phyloP scores from a whole-genome alignment of 37 sponge, comb jelly and placozoan genomes.

The Axinella damicornis region DNA sequence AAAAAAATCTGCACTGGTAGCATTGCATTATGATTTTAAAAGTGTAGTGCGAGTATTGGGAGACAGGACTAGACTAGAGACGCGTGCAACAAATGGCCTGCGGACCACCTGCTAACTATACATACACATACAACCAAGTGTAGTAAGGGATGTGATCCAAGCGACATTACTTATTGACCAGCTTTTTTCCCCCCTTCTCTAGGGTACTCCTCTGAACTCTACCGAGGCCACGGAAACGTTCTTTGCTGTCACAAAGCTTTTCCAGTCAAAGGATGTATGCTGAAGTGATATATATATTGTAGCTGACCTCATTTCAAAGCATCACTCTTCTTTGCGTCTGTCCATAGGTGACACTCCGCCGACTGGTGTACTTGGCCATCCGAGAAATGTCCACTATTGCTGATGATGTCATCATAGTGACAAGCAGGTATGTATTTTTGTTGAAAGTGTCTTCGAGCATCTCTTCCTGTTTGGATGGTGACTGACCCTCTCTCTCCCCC shows the following conservation, averaged over 20 bases:
- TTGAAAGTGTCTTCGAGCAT: neutral
- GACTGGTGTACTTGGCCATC: slow-evolving; percentile 90
- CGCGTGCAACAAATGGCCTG: too few relatives aligned
- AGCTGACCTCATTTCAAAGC: too few relatives aligned
- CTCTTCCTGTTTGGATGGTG: neutral
- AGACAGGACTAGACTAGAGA: too few relatives aligned
- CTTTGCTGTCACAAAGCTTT: slow-evolving; percentile 95
- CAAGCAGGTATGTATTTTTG: slow-evolving; percentile 74
- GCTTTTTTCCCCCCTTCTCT: neutral
- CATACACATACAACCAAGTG: too few relatives aligned
- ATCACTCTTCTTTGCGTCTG: too few relatives aligned
- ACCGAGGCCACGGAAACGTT: slow-evolving; percentile 95
- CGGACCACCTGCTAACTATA: too few relatives aligned
- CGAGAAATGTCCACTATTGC: slow-evolving; percentile 86
- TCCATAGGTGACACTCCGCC: slow-evolving; percentile 63
- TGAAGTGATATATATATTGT: too few relatives aligned
- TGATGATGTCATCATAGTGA: slow-evolving; percentile 99
- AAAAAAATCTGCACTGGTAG: too few relatives aligned
- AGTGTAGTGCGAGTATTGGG: too few relatives aligned
- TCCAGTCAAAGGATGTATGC: slow-evolving; percentile 95
- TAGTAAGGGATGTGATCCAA: too few relatives aligned
- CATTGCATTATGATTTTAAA: too few relatives aligned
- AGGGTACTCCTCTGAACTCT: slow-evolving; percentile 80
- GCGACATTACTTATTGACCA: too few relatives aligned
- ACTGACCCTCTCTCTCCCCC: neutral